Base-by-base conservation (phyloP, 2,797 vertebrate species). In the Artibeus jamaicensis region DNA sequence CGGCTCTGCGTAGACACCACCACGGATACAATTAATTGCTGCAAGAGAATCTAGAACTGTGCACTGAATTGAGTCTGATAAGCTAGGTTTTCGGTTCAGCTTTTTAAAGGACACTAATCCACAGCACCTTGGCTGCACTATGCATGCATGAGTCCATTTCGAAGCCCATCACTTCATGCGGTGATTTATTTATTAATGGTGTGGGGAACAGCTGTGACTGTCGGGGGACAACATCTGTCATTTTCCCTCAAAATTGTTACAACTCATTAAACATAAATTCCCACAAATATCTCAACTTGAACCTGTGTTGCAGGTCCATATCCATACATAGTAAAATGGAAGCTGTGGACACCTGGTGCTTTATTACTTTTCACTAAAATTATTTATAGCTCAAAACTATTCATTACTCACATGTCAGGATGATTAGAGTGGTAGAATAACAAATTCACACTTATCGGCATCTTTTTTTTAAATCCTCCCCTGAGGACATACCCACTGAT, bases 351-450 rank as follows among this genome's bases (percentile, higher is more conserved):
- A 71, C 18, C 81, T 81, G 53, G 83, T n/a, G 26, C 59, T 95
- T 93, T 81, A 94, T 82, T 93, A 78, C 50, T 50, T 95, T 93
- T 86, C n/a, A 79, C 48, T 46, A 32, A 95, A 94, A 86, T 76
- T 81, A 90, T 88, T 92, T 79, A 92, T 26, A 86, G 78, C 46
- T 83, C 93, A 89, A 82, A 93, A 77, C 53, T 85, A 18, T 29
- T 94, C 48, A 21, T 57, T 93, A 73, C 22, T 96, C 71, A 95
- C 44, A 42, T 34, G 50, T 77, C 76, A 76, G 39, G 71, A 92
- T 78, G 71, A 91, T 88, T 77, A 50, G 8, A 87, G 16, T 78
- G 29, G 29, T 19, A 32, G 50, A 89, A 82, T 62, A 88, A 71
- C n/a, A 84, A 83, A 86, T 71, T 62, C 53, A 73, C 16, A 50